phyloP scores from a whole-genome alignment of 2,797 vertebrate species.

The Melanotaenia trifasciata region DNA sequence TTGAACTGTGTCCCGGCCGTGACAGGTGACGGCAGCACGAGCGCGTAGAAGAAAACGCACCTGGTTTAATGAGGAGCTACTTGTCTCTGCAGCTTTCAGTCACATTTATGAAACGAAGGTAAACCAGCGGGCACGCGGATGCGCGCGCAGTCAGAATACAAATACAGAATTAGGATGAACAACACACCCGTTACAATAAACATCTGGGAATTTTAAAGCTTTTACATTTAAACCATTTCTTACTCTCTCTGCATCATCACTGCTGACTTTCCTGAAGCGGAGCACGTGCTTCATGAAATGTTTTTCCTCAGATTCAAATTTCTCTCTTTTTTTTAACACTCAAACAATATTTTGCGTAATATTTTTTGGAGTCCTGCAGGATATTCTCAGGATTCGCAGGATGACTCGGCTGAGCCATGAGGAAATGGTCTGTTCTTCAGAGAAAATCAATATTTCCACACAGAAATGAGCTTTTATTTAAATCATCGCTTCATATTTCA shows the following conservation, averaged over 20 bases:
- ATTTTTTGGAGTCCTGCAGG: neutral
- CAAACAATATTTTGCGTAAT: neutral
- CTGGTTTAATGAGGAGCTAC: slow-evolving; percentile 23
- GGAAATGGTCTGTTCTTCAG: neutral
- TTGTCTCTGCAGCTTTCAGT: neutral
- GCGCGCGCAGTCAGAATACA: neutral
- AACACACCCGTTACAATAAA: too few relatives aligned
- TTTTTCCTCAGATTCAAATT: neutral
- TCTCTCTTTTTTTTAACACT: neutral
- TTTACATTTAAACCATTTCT: neutral
- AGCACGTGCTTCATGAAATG: neutral
- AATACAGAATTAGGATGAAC: neutral
- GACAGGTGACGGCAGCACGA: slow-evolving; percentile 40
- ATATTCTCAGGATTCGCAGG: too few relatives aligned
- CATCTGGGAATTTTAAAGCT: too few relatives aligned
- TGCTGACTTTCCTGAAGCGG: neutral
- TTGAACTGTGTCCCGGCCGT: slow-evolving; percentile 41
- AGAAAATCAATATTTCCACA: neutral
- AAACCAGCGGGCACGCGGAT: too few relatives aligned
- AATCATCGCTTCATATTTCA: too few relatives aligned
- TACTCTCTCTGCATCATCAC: neutral
- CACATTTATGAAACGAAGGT: neutral
- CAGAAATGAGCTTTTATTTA: neutral
- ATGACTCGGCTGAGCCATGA: neutral
- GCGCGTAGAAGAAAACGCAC: neutral